Percentiles rank a stretch among this genome's conserved stretches.
Conservation (phyloP, 2,113 vertebrate genomes). For the Pomatorhinus ruficollis region DNA sequence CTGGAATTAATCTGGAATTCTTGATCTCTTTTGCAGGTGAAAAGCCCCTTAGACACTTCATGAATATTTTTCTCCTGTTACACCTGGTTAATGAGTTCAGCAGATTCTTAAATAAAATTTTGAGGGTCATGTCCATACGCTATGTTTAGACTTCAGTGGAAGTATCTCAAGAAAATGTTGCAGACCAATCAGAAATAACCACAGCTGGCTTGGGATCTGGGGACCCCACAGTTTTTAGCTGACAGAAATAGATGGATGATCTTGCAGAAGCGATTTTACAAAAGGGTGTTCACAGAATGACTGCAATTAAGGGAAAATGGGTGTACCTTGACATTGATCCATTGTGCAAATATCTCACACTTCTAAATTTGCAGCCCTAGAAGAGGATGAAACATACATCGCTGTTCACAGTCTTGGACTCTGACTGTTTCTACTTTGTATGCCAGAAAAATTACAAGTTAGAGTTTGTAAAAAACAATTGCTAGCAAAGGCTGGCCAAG, state of each 20-base stretch:
- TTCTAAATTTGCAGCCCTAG: background rate
- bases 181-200: background rate
- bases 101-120: background rate
- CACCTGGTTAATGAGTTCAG: background rate
- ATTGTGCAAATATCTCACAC: background rate
- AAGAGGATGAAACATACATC: background rate
- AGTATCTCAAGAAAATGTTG: background rate
- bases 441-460: background rate
- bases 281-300: background rate
- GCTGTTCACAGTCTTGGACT: background rate
- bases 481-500: background rate
- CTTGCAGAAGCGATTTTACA: constrained; percentile 5
- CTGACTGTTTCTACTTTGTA: background rate
- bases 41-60: background rate
- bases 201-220: constrained; percentile 15
- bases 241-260: constrained; percentile 12
- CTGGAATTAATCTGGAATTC: background rate
- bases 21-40: background rate
- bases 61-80: background rate
- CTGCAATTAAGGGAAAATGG: background rate
- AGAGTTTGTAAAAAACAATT: background rate
- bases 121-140: background rate
- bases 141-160: background rate
- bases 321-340: background rate
- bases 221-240: background rate